Base-by-base conservation (phyloP, 2,888 invertebrate species). In the Drosophila barbarae region DNA sequence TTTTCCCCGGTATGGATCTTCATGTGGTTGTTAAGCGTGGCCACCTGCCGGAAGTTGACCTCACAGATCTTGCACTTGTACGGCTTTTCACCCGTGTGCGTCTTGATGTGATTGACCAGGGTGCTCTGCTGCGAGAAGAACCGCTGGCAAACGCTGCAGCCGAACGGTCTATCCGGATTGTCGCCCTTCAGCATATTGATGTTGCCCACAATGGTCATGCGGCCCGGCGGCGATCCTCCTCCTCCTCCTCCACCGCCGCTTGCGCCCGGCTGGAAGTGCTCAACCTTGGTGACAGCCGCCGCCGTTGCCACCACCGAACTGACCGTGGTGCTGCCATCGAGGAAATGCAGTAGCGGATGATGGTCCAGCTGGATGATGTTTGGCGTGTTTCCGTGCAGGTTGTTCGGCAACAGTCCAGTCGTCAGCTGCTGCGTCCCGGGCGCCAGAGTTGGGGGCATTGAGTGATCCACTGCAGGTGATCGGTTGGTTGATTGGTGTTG, bases 41-140 rank as follows among this genome's bases (percentile, higher is more conserved):
- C 87, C 69, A 87, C 79, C 69, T 87, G 87, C 65, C 87, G 86
- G 71, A 87, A 87, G 66, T 81, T 81, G 47, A 87, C 84, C 55
- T 87, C 87, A 71, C 87, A 87, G 71, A 86, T 85, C 84, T 87
- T 87, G 70, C 87, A 87, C 66, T 86, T 87, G 73, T 87, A 87
- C 38, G 87, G 87, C 63, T 87, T 87, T 72, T 87, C 87, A 46
- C 87, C 87, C 68, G 87, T 87, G 73, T 87, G 87, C 71, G 87
- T 87, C 75, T 87, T 87, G 68, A 87, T 84, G 74, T 87, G 87
- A 66, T 87, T 87, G 46, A 87, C 86, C 55, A 87, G 72, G 7
- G 87, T 87, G 74, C 87, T 87, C 69, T 87, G 87, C 73, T 87
- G 87, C n/a, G 87, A 87, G 59, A 87, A 87, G 65, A 87, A 85